Evolutionary conservation across 1,140 invertebrate species (phyloP), one percentile per base, ranked within the genome.

Genomic region (Megalopta genalis): DNA sequence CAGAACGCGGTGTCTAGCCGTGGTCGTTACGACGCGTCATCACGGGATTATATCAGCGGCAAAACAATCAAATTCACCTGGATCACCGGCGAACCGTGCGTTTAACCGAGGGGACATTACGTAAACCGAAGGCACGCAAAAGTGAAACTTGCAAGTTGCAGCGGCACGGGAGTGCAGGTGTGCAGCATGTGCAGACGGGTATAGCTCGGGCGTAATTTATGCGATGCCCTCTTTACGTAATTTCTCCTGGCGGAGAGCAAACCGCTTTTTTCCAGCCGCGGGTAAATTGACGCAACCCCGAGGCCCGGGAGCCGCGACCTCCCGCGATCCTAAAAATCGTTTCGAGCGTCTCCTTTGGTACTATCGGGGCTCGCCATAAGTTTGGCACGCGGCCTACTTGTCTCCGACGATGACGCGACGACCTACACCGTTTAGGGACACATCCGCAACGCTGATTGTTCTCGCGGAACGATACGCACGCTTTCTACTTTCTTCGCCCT

Each of bases 141-240:
- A 62, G 60, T 32, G 25, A 62, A 62, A 62, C 60, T 27, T 62
- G 60, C 60, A 16, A 62, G 60, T 62, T 7, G 60, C 60, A 18
- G 25, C 7, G 14, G 14, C 8, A 9, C 7, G n/a, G 6, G n/a
- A 6, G 7, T 52, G 21, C 21, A 57, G 0, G 8, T n/a, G 7
- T n/a, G n/a, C 32, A 32, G 32, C 4, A 32, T 32, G 32, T 21
- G 9, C 21, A n/a, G 21, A n/a, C 21, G 54, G 18, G 18, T n/a
- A 57, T 21, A 57, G 6, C 6, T 57, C n/a, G 7, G n/a, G n/a
- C 54, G 54, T 57, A n/a, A 57, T n/a, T 57, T 57, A 57, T 57
- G 54, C 54, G 54, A 57, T 57, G 54, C 54, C 54, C 54, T 57
- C 54, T 57, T 57, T 57, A 57, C 54, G 54, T 57, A 57, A 57